Evolutionary conservation across 2,797 vertebrate species (phyloP), one percentile per base, ranked within the genome.

Genomic region (Gallirallus australis): DNA sequence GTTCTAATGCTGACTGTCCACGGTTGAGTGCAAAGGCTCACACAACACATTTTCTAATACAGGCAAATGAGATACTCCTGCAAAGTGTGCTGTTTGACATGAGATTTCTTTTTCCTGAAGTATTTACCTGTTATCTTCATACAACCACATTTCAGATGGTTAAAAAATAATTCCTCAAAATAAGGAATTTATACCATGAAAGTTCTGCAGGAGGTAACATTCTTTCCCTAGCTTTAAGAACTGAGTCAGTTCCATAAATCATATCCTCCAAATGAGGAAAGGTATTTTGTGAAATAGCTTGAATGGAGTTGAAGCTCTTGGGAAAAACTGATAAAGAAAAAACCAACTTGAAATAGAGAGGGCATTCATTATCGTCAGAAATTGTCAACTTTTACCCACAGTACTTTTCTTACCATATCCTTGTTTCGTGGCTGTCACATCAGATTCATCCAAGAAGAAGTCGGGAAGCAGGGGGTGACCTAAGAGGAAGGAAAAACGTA

Each of bases 381-480:
- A 69, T 42, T 1, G 82, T 7, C 1, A 0, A 33, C 18, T 82
- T 84, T 10, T 27, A 79, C 21, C 63, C 5, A 60, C 4, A 60
- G 15, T 27, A 8, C 9, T 82, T 39, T 52, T 72, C 97, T 96
- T 96, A 99, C 99, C 99, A 1, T 97, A 93, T 61, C 97, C 97
- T 95, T 98, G 97, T 93, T 98, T 97, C 52, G 97, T 71, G 12
- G 83, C 93, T 84, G 98, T 48, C 2, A 5, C 21, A 54, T 99
- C 98, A 11, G 97, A 98, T 13, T 98, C 95, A 84, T 99, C 99
- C 97, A 99, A 98, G 97, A 99, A 99, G 94, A 99, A 99, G 97
- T 99, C 99, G 50, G 99, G 99, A 66, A 99, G 96, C 92, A 99
- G 97, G 24, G 99, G 98, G 86, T 99, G 98, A 83, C 99, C 99